Evolutionary conservation across 2,113 vertebrate genomes (phyloP).

Genomic region (Syngnathoides biaculeatus): DNA sequence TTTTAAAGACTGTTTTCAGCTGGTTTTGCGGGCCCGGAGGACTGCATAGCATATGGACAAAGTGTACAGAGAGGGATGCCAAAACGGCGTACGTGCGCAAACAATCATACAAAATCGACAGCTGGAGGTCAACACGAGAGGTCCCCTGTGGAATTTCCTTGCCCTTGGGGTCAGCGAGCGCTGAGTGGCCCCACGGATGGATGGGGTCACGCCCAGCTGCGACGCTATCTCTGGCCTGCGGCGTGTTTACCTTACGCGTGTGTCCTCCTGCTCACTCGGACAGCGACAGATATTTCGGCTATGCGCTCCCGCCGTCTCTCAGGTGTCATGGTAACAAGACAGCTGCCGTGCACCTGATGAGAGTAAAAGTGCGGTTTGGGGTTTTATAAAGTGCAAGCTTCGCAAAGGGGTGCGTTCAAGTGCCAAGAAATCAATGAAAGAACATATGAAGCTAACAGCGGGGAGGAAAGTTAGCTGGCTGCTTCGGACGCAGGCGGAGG

Average conservation of each 20-base stretch:
- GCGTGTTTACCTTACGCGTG: neutral
- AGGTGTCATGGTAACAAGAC: constrained; percentile 32
- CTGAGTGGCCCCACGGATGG: constrained; percentile 15
- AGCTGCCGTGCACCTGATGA: constrained; percentile 35
- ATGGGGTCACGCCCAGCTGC: constrained; percentile 11
- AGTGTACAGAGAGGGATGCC: neutral
- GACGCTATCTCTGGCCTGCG: neutral
- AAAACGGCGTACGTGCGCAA: neutral
- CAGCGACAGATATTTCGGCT: constrained; percentile 12
- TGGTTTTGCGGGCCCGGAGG: neutral
- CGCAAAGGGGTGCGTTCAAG: neutral
- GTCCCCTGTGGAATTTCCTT: constrained; percentile 35
- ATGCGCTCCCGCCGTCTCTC: constrained; percentile 26
- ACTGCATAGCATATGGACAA: neutral
- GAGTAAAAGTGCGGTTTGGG: constrained; percentile 1
- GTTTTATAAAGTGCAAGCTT: constrained; percentile 27
- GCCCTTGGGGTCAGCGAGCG: constrained; percentile 22
- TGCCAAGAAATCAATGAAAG: constrained; percentile 8
- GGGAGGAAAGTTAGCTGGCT: constrained; percentile 1
- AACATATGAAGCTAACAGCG: neutral
- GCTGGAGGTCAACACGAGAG: constrained; percentile 26
- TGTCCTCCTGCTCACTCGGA: neutral
- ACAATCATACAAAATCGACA: constrained; percentile 27
- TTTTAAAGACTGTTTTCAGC: neutral
- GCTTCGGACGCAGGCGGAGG: constrained; percentile 13